Conservation (phyloP, 2,888 invertebrate species). For the Drosophila rellima region DNA sequence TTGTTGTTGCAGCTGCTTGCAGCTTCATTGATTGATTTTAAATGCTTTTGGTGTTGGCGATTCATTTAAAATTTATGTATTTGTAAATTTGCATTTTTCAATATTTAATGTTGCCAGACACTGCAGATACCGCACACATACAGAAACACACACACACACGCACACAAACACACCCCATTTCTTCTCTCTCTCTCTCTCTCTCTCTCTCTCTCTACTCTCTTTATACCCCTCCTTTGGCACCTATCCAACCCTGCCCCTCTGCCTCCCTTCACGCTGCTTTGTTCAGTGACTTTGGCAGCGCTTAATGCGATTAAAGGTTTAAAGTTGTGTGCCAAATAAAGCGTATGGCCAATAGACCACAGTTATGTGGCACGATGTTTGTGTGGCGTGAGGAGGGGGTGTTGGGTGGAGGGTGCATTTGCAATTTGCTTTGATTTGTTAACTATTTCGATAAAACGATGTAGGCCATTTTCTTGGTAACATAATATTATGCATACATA, state of each 20-base stretch:
- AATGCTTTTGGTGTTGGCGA: constrained; percentile 78
- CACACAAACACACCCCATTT: too few species aligned
- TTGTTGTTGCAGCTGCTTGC: constrained; percentile 20
- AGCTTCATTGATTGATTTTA: constrained; percentile 76
- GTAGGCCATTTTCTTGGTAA: constrained; percentile 42
- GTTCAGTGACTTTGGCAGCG: constrained; percentile 63
- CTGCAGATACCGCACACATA: constrained; percentile 26
- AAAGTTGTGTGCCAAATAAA: constrained; percentile 78
- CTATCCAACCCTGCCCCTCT: not conserved
- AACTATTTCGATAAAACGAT: constrained; percentile 46
- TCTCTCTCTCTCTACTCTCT: not conserved
- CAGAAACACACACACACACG: constrained; percentile 25
- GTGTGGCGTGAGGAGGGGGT: not conserved
- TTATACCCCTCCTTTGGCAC: not conserved
- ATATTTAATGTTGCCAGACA: constrained; percentile 74
- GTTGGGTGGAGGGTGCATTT: constrained; percentile 24
- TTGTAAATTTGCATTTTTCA: constrained; percentile 79
- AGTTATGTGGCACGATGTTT: not conserved
- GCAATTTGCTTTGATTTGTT: constrained; percentile 64
- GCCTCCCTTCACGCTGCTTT: constrained; percentile 4
- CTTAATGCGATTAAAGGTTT: constrained; percentile 80
- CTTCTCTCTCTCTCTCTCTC: not conserved
- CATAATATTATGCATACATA: constrained; percentile 69
- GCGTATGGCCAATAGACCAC: constrained; percentile 46
- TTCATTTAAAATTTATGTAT: constrained; percentile 77